These are phyloP conservation scores for Muscicapa adusta DNA, from an alignment of 2,113 vertebrate species.

Conservation along the genomic window DNA sequence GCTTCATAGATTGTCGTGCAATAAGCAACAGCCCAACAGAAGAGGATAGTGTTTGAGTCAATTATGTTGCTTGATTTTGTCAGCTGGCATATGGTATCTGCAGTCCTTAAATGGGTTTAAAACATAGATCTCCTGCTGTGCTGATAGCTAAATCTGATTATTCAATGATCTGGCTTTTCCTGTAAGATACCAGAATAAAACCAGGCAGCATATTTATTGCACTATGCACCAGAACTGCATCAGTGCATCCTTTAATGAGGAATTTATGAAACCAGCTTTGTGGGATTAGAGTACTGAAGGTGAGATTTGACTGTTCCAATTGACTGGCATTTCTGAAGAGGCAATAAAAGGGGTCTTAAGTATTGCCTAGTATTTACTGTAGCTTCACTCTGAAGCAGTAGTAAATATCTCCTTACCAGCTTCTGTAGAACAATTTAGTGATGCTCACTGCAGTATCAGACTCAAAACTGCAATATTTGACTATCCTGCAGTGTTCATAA, in stretches of 20 bases:
- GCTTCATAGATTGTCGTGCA: background rate
- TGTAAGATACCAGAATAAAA: constrained; percentile 58
- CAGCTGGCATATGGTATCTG: constrained; percentile 67
- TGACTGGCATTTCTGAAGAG: background rate
- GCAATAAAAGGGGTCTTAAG: background rate
- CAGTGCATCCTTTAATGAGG: constrained; percentile 38
- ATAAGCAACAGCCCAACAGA: background rate
- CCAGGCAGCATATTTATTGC: constrained; percentile 45
- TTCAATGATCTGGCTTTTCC: constrained; percentile 69
- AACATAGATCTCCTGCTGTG: constrained; percentile 62
- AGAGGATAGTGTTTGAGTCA: constrained; percentile 55
- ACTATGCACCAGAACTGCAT: background rate
- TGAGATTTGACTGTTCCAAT: background rate
- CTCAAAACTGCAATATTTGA: background rate
- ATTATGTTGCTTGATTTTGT: constrained; percentile 61
- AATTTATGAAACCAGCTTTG: constrained; percentile 43
- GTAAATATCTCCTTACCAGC: background rate
- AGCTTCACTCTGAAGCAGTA: background rate
- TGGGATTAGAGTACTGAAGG: background rate
- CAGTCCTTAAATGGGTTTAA: constrained; percentile 62
- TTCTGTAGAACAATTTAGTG: background rate
- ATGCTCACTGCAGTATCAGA: background rate
- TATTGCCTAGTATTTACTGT: background rate
- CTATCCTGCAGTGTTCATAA: background rate
- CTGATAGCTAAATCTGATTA: constrained; percentile 71